Percentiles rank a stretch among this genome's conserved stretches.
Conservation (phyloP, 2,888 invertebrate genomes). For the Stenchaetothrips biformis region DNA sequence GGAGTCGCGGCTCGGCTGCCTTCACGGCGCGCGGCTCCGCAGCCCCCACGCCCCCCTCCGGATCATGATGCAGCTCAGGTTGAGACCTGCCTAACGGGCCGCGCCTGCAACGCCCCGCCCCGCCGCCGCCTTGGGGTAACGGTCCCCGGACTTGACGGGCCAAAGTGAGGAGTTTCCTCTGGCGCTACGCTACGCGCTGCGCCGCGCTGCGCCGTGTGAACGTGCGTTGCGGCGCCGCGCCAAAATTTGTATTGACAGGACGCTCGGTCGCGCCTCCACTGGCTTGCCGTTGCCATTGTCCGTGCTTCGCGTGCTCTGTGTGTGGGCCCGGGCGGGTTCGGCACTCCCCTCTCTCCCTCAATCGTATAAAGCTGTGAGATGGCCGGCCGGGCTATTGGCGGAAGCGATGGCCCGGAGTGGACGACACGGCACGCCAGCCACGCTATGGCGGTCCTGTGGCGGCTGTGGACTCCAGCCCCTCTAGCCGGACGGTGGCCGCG, state of each 20-base stretch:
- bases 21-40: not conserved
- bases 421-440: no score
- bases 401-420: not conserved
- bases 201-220: no score
- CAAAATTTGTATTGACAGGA: no score
- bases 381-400: not conserved
- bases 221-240: no score
- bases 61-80: constrained; percentile 18
- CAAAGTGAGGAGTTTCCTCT: no score
- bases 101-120: not conserved
- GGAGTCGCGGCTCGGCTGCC: not conserved
- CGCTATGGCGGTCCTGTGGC: no score
- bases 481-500: no score
- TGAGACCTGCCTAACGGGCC: constrained; percentile 1
- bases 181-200: no score
- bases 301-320: not conserved
- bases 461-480: no score
- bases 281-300: no score
- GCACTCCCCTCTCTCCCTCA: not conserved
- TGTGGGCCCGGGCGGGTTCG: not conserved
- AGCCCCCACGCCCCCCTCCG: not conserved
- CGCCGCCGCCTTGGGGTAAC: not conserved
- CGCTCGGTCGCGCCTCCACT: no score
- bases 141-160: not conserved
- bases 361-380: not conserved